These are phyloP conservation scores for Lutraria rhynchaena DNA, from an alignment of 1,140 invertebrate species.

Conservation along the genomic window DNA sequence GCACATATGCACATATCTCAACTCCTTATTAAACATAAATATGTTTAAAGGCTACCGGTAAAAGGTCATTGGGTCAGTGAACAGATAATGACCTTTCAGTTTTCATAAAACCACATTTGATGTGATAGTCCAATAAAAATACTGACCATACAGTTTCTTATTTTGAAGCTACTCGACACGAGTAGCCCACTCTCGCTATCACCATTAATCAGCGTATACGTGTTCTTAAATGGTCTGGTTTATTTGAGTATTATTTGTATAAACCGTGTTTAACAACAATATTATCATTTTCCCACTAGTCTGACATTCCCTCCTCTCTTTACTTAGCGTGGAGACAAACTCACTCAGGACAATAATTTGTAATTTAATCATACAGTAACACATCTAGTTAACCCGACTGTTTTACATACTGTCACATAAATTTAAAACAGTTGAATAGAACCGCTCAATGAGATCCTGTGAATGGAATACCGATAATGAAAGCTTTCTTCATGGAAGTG, in stretches of 20 bases:
- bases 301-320: neutral
- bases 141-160: neutral
- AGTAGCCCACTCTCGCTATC: neutral
- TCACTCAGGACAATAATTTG: neutral
- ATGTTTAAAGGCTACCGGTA: no score
- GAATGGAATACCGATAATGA: neutral
- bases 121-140: neutral
- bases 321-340: neutral
- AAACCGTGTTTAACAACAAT: constrained; percentile 1
- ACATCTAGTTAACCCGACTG: constrained; percentile 16
- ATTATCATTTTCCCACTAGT: constrained; percentile 24
- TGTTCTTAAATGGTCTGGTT: constrained; percentile 1
- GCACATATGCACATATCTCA: no score
- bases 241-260: constrained; percentile 4
- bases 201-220: neutral
- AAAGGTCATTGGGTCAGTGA: no score
- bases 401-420: constrained; percentile 13
- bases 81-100: no score
- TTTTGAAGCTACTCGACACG: neutral
- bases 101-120: neutral
- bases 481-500: neutral
- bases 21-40: no score
- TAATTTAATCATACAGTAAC: constrained; percentile 18
- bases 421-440: neutral
- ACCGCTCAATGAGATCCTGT: constrained; percentile 12